Conservation (phyloP, 2,113 vertebrate genomes). For the Dasyornis broadbenti region DNA sequence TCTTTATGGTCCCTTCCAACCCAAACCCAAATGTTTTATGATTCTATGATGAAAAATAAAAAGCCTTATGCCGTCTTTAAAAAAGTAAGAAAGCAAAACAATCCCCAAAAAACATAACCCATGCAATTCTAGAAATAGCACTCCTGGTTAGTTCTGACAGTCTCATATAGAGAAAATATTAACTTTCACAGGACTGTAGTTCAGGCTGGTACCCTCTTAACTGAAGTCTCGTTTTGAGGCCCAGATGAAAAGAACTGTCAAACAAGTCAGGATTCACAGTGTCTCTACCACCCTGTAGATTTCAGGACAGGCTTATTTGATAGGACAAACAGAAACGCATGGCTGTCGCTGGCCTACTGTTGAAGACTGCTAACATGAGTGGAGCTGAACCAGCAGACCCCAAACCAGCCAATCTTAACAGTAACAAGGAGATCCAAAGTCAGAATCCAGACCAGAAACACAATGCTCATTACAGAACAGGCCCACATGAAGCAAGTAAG, state of each 20-base stretch:
- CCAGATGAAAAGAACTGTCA: not conserved
- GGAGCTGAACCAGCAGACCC: not conserved
- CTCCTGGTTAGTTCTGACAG: not conserved
- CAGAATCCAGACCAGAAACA: not conserved
- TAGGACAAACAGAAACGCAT: not conserved
- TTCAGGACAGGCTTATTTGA: not conserved
- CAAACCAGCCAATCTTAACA: not conserved
- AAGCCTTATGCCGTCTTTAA: not conserved
- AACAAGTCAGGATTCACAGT: not conserved
- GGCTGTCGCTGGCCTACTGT: not conserved
- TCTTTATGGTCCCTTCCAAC: not conserved
- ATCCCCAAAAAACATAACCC: not conserved
- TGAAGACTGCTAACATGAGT: not conserved
- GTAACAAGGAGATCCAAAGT: not conserved
- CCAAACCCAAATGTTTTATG: not conserved
- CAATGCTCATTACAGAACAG: not conserved
- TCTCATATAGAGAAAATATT: not conserved
- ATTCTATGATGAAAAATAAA: not conserved
- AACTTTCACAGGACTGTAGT: not conserved
- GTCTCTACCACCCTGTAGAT: not conserved
- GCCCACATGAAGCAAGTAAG: not conserved
- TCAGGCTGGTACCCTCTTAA: not conserved
- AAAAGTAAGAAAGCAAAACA: not conserved
- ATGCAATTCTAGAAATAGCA: not conserved
- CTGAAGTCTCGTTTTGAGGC: not conserved